A percentile compares a stretch with the other conserved stretches of the same genome.
Conservation (phyloP, 2,888 invertebrate genomes). For the Therioaphis trifolii region DNA sequence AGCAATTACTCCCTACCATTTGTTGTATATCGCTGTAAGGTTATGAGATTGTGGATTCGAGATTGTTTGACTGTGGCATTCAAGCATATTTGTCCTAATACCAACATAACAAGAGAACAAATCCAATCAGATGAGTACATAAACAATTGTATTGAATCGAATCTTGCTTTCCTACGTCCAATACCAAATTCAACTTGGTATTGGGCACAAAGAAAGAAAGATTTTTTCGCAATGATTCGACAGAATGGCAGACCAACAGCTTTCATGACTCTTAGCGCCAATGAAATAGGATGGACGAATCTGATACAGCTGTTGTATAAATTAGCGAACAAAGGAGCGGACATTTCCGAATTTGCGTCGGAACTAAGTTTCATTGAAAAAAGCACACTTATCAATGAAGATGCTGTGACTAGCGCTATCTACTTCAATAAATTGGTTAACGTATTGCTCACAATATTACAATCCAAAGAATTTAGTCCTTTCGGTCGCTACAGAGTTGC, state of each 20-base stretch:
- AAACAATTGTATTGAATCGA: slow-evolving; percentile 67
- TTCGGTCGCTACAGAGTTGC: too few relatives aligned
- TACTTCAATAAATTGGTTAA: too few relatives aligned
- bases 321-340: slow-evolving; percentile 46
- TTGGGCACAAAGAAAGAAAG: slow-evolving; percentile 63
- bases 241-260: slow-evolving; percentile 63
- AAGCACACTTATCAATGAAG: slow-evolving; percentile 63
- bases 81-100: slow-evolving; percentile 66
- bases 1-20: slow-evolving; percentile 66
- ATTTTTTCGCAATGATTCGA: slow-evolving; percentile 63
- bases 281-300: slow-evolving; percentile 63
- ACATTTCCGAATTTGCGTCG: neutral
- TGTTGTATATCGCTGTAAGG: slow-evolving; percentile 69
- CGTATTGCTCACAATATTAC: too few relatives aligned
- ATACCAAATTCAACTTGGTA: slow-evolving; percentile 63
- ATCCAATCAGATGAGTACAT: slow-evolving; percentile 67
- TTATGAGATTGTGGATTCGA: slow-evolving; percentile 66
- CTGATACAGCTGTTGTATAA: slow-evolving; percentile 64
- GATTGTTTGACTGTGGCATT: slow-evolving; percentile 65
- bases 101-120: slow-evolving; percentile 67
- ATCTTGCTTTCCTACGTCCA: slow-evolving; percentile 59
- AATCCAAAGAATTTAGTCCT: too few relatives aligned
- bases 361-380: slow-evolving; percentile 41
- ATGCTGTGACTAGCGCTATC: too few relatives aligned
- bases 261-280: slow-evolving; percentile 63